Evolutionary conservation across 1,140 invertebrate genomes (phyloP).

Genomic region (Micrasema longulum): DNA sequence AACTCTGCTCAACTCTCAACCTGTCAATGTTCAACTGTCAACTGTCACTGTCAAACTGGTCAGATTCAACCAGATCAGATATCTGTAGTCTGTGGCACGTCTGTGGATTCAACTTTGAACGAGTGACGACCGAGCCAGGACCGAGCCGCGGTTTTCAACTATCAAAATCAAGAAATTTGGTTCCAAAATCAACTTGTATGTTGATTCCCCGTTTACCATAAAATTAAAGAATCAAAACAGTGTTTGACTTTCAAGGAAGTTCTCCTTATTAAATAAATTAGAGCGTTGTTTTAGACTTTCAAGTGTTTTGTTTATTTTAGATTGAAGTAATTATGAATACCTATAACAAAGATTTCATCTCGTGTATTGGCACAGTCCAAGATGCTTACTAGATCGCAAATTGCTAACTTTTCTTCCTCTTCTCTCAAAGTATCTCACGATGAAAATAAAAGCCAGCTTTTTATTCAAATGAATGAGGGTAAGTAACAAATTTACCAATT

Average conservation of each 20-base stretch:
- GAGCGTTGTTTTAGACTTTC: neutral
- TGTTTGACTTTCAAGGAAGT: no score
- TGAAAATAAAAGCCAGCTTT: slow-evolving; percentile 15
- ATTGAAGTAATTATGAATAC: neutral
- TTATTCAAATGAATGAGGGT: slow-evolving; percentile 31
- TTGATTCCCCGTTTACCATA: neutral
- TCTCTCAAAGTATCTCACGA: slow-evolving; percentile 29
- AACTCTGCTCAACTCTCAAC: no score
- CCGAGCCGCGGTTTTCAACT: no score
- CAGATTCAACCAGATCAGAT: no score
- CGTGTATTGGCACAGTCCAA: slow-evolving; percentile 2
- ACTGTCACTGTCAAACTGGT: no score
- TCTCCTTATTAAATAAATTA: no score
- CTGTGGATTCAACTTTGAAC: no score
- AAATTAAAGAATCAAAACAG: neutral
- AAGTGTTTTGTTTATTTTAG: neutral
- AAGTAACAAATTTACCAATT: neutral
- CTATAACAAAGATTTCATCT: neutral
- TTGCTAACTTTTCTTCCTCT: slow-evolving; percentile 18
- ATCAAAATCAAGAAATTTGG: no score
- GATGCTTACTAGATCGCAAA: slow-evolving; percentile 32
- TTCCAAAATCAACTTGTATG: neutral
- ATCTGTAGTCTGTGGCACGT: no score
- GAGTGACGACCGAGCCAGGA: no score
- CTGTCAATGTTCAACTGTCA: no score